Conservation (phyloP, 2,888 invertebrate genomes). For the Drosophila heteroneura region DNA sequence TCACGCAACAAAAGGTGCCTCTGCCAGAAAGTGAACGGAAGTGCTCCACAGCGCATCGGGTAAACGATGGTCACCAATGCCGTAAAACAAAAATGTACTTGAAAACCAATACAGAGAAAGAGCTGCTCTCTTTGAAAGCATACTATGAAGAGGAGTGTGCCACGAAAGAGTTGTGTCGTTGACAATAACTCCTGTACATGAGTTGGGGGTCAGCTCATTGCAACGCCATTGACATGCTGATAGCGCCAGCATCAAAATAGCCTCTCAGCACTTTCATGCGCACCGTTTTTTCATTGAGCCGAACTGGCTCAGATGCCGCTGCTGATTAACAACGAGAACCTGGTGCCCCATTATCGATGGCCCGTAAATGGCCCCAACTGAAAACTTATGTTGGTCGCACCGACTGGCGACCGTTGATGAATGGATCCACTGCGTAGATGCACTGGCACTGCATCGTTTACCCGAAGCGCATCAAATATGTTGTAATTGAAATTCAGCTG, state of each 20-base stretch:
- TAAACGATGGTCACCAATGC: conserved; percentile 13
- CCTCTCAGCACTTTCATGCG: conserved; percentile 32
- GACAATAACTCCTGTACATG: conserved; percentile 9
- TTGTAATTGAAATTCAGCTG: conserved; percentile 78
- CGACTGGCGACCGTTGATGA: conserved; percentile 37
- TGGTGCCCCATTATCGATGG: conserved; percentile 61
- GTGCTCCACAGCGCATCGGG: conserved; percentile 3
- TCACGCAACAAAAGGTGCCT: conserved; percentile 29
- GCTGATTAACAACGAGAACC: conserved; percentile 57
- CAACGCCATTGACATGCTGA: conserved; percentile 29
- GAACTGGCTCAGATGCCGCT: conserved; percentile 30
- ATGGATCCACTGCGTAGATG: conserved; percentile 50
- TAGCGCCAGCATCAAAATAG: conserved; percentile 14
- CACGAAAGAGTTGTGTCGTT: conserved; percentile 6
- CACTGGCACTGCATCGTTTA: conserved; percentile 6
- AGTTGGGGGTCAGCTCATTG: conserved; percentile 10
- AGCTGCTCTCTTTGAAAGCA: conserved; percentile 28
- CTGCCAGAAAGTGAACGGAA: not conserved
- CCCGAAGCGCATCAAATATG: conserved; percentile 64
- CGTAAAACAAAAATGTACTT: conserved; percentile 22
- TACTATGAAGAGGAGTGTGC: conserved; percentile 26
- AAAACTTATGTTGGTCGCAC: conserved; percentile 11
- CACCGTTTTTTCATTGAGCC: conserved; percentile 32
- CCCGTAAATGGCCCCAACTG: conserved; percentile 28
- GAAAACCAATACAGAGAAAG: conserved; percentile 10